Evolutionary conservation across 2,797 vertebrate genomes (phyloP).

Genomic region (Nothura maculosa): DNA sequence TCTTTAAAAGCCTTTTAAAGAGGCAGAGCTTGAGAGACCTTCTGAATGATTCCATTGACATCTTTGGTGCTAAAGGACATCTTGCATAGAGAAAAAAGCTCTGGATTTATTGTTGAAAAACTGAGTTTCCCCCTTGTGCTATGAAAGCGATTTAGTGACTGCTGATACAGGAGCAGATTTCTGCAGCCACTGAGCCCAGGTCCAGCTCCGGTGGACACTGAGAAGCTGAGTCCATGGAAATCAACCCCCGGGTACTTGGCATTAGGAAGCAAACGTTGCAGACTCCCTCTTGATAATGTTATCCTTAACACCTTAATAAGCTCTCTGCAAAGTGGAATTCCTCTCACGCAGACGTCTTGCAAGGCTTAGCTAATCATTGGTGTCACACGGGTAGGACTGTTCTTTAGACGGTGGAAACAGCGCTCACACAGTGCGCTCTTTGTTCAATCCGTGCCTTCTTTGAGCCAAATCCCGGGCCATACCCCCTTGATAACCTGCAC

Average conservation of each 20-base stretch:
- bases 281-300: not conserved
- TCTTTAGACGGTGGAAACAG: rapidly evolving
- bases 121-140: not conserved
- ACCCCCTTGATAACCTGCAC: rapidly evolving
- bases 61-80: rapidly evolving
- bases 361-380: rapidly evolving
- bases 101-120: not conserved
- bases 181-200: not conserved
- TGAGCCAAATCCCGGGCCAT: not conserved
- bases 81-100: not conserved
- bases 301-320: not conserved
- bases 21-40: not conserved
- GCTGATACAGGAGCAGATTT: not conserved
- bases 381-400: not conserved
- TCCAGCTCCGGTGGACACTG: rapidly evolving
- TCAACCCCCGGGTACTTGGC: too few relatives aligned
- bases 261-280: not conserved
- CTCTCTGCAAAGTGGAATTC: not conserved
- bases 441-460: not conserved
- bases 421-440: rapidly evolving
- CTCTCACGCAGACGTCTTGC: rapidly evolving
- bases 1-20: not conserved
- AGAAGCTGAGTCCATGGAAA: not conserved
- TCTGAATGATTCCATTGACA: rapidly evolving
- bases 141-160: not conserved